Conservation (phyloP, 2,888 invertebrate genomes). For the Cephus pulcher region DNA sequence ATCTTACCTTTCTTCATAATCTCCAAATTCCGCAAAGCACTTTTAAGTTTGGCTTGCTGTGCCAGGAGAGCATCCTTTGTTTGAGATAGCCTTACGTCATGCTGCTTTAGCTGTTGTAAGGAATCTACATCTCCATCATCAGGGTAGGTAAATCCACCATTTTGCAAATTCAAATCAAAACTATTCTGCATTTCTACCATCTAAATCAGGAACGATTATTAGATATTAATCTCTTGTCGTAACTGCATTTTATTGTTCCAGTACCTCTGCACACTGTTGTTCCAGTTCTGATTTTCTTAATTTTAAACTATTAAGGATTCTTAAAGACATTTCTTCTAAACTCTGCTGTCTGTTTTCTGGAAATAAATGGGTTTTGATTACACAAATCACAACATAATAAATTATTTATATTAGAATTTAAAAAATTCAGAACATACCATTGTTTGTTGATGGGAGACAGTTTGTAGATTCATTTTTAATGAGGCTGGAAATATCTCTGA, state of each 20-base stretch:
- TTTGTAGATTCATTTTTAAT: slow-evolving; percentile 37
- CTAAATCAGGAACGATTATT: slow-evolving; percentile 57
- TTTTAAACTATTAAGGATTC: slow-evolving; percentile 76
- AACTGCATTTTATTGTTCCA: background rate
- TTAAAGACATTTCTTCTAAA: slow-evolving; percentile 82
- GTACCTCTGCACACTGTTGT: slow-evolving; percentile 71
- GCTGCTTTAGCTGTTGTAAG: slow-evolving; percentile 74
- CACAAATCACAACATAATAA: background rate
- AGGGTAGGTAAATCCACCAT: slow-evolving; percentile 74
- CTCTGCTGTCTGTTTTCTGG: slow-evolving; percentile 68
- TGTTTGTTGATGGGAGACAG: slow-evolving; percentile 29
- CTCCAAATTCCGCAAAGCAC: slow-evolving; percentile 64
- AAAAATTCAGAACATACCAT: slow-evolving; percentile 34
- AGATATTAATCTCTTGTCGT: background rate
- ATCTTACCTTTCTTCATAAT: slow-evolving; percentile 59
- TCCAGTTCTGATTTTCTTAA: slow-evolving; percentile 78
- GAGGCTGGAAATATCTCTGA: slow-evolving; percentile 37
- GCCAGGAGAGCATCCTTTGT: slow-evolving; percentile 73
- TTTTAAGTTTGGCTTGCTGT: slow-evolving; percentile 74
- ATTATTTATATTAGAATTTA: background rate
- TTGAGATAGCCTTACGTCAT: slow-evolving; percentile 73
- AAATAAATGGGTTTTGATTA: slow-evolving; percentile 16
- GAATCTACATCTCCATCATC: slow-evolving; percentile 73
- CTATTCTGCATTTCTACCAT: slow-evolving; percentile 74
- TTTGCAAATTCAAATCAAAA: slow-evolving; percentile 71